A percentile compares a stretch with the other conserved stretches of the same genome.
phyloP scores from a whole-genome alignment of 2,113 vertebrate genomes.

The Aptenodytes forsteri region DNA sequence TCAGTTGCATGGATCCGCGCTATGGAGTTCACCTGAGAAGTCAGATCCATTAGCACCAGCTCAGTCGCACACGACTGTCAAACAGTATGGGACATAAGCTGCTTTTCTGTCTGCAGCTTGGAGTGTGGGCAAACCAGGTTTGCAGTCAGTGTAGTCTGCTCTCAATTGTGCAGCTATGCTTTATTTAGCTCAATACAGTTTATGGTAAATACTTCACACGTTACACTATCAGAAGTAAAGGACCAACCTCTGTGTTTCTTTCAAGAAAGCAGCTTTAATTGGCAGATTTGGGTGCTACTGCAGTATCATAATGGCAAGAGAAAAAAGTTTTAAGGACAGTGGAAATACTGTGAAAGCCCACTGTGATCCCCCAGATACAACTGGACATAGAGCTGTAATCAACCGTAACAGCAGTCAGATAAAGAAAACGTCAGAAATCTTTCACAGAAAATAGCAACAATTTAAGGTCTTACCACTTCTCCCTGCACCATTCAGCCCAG shows the following conservation, averaged over 20 bases:
- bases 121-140: neutral
- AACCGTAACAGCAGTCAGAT: neutral
- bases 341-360: neutral
- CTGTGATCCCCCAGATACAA: neutral
- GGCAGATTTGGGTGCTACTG: neutral
- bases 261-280: neutral
- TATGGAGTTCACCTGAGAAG: neutral
- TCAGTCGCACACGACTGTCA: neutral
- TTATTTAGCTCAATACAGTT: neutral
- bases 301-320: neutral
- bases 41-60: neutral
- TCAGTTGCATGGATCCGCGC: neutral
- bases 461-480: conserved; percentile 78
- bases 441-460: neutral
- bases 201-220: neutral
- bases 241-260: neutral
- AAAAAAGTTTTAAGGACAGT: neutral
- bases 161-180: neutral
- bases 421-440: neutral
- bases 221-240: neutral
- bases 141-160: neutral
- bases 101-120: neutral
- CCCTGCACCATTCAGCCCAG: conserved; percentile 67
- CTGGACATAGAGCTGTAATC: neutral
- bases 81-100: neutral